Evolutionary conservation across 2,888 invertebrate genomes (phyloP).

Genomic region (Hypomecis punctinalis): DNA sequence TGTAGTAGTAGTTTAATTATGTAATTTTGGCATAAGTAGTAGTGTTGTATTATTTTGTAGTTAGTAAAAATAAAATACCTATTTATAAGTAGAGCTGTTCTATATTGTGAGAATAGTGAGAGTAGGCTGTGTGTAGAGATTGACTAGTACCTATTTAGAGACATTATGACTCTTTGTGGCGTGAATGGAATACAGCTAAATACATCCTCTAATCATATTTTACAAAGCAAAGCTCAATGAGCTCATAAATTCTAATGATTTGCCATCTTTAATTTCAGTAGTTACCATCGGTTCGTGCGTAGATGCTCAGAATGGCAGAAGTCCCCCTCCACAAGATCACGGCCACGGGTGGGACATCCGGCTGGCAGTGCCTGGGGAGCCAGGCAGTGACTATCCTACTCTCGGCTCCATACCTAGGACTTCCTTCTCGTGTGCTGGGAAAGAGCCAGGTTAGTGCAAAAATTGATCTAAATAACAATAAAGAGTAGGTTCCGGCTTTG

Average conservation of each 20-base stretch:
- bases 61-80: no score
- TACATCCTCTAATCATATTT: no score
- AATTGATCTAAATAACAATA: not conserved
- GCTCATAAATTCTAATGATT: not conserved
- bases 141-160: no score
- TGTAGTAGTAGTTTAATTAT: no score
- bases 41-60: no score
- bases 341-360: constrained; percentile 85
- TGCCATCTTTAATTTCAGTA: constrained; percentile 52
- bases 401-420: constrained; percentile 85
- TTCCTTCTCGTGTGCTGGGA: constrained; percentile 86
- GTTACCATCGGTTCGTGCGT: constrained; percentile 51
- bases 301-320: constrained; percentile 61
- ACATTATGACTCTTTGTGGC: no score
- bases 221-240: not conserved
- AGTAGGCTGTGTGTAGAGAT: no score
- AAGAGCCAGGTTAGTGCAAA: constrained; percentile 81
- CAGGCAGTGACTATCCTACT: constrained; percentile 87
- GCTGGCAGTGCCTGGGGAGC: constrained; percentile 87
- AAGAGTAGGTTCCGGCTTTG: no score
- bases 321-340: constrained; percentile 63
- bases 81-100: no score
- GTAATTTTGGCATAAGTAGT: no score
- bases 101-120: no score
- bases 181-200: no score